phyloP scores from a whole-genome alignment of 2,113 vertebrate genomes.

The Quiscalus mexicanus region DNA sequence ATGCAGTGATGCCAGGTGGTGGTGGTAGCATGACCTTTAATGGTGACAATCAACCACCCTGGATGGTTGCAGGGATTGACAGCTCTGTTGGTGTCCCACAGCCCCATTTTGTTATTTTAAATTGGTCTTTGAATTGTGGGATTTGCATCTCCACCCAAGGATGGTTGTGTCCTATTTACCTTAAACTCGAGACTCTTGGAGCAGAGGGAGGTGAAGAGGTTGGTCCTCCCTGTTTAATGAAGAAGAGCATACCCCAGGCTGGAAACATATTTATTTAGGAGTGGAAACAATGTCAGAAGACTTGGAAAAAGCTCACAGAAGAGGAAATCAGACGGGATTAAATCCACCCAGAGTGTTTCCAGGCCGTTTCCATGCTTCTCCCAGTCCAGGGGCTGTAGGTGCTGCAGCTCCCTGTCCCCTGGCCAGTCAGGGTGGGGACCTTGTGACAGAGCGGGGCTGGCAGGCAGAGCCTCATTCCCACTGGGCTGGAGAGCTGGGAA shows the following conservation, averaged over 20 bases:
- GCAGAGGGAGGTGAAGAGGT: background rate
- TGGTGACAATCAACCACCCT: background rate
- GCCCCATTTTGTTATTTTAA: background rate
- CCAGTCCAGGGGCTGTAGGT: background rate
- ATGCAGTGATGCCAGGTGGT: background rate
- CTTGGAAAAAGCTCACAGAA: background rate
- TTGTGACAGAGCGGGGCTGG: background rate
- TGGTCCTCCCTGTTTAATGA: background rate
- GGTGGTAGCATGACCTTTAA: background rate
- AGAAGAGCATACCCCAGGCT: background rate
- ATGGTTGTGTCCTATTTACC: background rate
- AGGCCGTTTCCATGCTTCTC: background rate
- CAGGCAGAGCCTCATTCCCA: background rate
- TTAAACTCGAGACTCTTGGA: background rate
- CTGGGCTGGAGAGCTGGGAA: background rate
- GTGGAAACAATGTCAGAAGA: background rate
- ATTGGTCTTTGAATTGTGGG: background rate
- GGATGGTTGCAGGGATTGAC: background rate
- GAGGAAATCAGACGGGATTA: background rate
- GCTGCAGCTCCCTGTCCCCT: background rate
- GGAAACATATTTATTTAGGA: background rate
- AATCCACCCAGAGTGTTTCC: conserved; percentile 18
- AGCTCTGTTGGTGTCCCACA: background rate
- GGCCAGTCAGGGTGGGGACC: background rate
- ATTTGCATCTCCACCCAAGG: background rate